phyloP scores from a whole-genome alignment of 2,888 invertebrate species.

The Cosmopolites sordidus region DNA sequence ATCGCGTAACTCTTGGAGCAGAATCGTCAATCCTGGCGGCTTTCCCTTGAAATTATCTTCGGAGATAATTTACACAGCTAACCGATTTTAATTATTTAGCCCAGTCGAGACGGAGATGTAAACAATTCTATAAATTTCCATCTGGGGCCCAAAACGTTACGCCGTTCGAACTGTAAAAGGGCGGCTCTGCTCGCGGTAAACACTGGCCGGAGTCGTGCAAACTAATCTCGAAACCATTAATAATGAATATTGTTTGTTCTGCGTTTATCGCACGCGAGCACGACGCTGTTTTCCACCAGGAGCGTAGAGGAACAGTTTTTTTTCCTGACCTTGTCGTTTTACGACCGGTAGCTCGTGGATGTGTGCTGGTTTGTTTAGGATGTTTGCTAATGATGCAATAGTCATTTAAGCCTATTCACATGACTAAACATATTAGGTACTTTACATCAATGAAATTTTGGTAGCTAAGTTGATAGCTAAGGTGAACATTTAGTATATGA shows the following conservation, averaged over 20 bases:
- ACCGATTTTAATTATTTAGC: conserved; percentile 24
- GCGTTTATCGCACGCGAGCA: conserved; percentile 38
- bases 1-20: no score
- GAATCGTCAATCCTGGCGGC: not conserved
- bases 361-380: no score
- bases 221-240: conserved; percentile 44
- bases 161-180: no score
- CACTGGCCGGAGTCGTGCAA: conserved; percentile 31
- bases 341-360: no score
- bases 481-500: no score
- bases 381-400: no score
- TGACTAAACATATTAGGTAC: no score
- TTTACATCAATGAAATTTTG: no score
- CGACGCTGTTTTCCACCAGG: not conserved
- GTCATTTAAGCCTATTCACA: no score
- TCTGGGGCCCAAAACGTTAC: conserved; percentile 26
- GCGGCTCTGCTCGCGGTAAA: conserved; percentile 8
- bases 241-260: conserved; percentile 46
- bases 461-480: no score
- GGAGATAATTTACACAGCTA: conserved; percentile 9
- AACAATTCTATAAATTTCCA: conserved; percentile 43
- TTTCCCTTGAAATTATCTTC: not conserved
- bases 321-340: no score
- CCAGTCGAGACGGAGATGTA: conserved; percentile 25
- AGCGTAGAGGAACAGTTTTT: no score